phyloP scores from a whole-genome alignment of 2,888 invertebrate species.

The Pyrrhosoma nymphula region DNA sequence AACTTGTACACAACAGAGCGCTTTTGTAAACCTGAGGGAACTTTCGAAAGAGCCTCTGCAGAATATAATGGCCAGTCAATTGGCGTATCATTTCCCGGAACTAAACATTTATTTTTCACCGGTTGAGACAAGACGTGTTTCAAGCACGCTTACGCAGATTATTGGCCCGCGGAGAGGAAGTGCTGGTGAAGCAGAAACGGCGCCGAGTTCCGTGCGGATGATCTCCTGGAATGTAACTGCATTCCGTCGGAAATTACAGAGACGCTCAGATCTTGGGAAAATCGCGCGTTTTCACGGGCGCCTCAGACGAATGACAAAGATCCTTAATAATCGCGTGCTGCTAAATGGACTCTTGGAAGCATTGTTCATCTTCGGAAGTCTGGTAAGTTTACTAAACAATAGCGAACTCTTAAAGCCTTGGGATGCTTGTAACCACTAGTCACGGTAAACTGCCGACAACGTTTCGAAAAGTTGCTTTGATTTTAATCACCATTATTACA shows the following conservation, averaged over 20 bases:
- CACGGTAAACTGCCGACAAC: neutral
- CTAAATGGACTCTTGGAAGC: neutral
- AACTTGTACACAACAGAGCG: no score
- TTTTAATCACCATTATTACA: no score
- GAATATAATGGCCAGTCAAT: neutral
- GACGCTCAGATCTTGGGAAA: neutral
- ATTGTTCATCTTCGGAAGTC: neutral
- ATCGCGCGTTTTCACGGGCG: neutral
- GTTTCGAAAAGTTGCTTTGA: neutral
- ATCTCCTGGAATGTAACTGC: conserved; percentile 11
- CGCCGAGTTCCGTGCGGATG: neutral
- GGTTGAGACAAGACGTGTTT: neutral
- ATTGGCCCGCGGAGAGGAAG: conserved; percentile 23
- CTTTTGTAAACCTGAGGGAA: neutral
- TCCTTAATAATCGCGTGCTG: neutral
- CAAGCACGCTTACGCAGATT: conserved; percentile 24
- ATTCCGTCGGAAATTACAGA: neutral
- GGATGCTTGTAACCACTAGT: no score
- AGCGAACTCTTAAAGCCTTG: neutral
- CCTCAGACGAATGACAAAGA: neutral
- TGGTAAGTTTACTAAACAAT: neutral
- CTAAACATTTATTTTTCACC: conserved; percentile 22
- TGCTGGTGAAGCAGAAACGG: conserved; percentile 40
- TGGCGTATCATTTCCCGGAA: conserved; percentile 24
- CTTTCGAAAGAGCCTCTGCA: neutral